Evolutionary conservation across 2,888 invertebrate genomes (phyloP).

Genomic region (Cataglyphis rosenhaueri): DNA sequence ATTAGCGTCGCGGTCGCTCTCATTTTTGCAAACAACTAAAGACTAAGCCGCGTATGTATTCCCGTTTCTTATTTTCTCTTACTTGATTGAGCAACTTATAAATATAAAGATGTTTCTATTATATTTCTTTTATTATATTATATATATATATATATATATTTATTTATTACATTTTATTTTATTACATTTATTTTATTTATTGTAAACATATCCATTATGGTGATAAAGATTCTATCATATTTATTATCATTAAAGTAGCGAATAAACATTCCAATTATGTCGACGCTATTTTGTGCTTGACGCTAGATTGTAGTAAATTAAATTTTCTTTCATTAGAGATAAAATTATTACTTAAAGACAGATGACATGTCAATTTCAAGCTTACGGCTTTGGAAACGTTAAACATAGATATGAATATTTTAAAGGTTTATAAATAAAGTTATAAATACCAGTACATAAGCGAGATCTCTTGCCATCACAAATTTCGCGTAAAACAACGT

Average conservation of each 20-base stretch:
- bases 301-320: background rate
- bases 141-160: background rate
- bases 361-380: background rate
- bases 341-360: background rate
- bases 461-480: background rate
- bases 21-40: constrained; percentile 24
- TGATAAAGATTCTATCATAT: background rate
- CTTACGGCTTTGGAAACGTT: constrained; percentile 1
- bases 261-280: background rate
- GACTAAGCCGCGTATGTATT: background rate
- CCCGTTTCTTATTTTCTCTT: background rate
- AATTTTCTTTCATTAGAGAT: background rate
- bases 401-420: background rate
- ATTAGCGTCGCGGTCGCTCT: constrained; percentile 32
- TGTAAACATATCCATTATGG: no score
- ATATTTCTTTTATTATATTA: background rate
- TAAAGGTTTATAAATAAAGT: constrained; percentile 3
- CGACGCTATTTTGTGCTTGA: background rate
- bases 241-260: background rate
- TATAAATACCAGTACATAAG: background rate
- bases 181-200: no score
- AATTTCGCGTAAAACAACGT: constrained; percentile 3
- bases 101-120: background rate
- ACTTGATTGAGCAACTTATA: background rate
- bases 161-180: background rate